Percentiles rank a stretch among this genome's conserved stretches.
Conservation (phyloP, 2,888 invertebrate genomes). For the Pterostichus niger region DNA sequence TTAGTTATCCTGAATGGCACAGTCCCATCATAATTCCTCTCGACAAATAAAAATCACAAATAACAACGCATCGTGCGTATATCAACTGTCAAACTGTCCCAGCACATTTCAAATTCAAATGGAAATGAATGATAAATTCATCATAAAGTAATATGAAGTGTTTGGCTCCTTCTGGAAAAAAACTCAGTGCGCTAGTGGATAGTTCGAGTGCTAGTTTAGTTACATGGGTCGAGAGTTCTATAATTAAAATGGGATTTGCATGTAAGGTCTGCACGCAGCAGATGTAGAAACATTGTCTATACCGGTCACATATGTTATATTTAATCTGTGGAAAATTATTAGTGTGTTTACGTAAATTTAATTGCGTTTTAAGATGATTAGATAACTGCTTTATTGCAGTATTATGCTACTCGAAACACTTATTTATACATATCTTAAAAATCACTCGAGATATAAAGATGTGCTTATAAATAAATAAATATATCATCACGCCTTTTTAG, state of each 20-base stretch:
- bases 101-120: neutral
- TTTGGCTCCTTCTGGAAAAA: neutral
- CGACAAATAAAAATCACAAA: conserved; percentile 1
- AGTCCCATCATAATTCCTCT: neutral
- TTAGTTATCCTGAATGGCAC: neutral
- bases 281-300: conserved; percentile 23
- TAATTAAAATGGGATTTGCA: conserved; percentile 38
- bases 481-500: too few species aligned
- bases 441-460: too few species aligned
- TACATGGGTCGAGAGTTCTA: conserved; percentile 12
- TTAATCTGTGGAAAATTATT: conserved; percentile 34
- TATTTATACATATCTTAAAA: too few species aligned
- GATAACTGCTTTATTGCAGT: neutral
- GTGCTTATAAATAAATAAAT: too few species aligned
- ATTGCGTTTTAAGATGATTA: conserved; percentile 21
- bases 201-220: neutral
- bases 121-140: neutral
- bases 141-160: neutral
- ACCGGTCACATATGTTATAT: conserved; percentile 19
- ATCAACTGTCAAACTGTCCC: conserved; percentile 12
- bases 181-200: neutral
- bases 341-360: conserved; percentile 15
- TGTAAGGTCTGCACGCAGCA: conserved; percentile 2
- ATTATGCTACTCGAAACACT: neutral
- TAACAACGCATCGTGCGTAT: neutral